Evolutionary conservation across 2,113 vertebrate genomes (phyloP), one percentile per base, ranked within the genome.

Genomic region (Chaetodon auriga): DNA sequence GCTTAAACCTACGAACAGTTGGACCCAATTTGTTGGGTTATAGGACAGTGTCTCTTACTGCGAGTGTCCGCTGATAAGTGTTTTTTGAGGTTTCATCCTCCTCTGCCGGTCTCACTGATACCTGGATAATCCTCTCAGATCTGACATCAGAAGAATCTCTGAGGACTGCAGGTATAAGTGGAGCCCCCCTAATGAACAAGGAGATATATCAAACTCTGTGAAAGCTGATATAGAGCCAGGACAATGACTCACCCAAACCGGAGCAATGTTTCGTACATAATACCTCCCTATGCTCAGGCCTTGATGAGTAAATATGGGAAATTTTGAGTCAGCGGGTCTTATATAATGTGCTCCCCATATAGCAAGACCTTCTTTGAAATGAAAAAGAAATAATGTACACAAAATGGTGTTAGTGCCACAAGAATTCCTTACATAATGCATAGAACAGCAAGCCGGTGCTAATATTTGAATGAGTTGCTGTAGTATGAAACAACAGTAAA

Each of bases 221-320:
- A 81, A 86, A 81, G 70, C 84, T 78, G 82, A 86, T 85, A 81
- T 45, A 71, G 76, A 80, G 65, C 53, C 21, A 25, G 85, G 83
- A 66, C 69, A 45, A 87, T 91, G 90, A 90, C 83, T 90, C 87
- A 89, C 64, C 85, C 60, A 78, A 68, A 68, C 49, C 63, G 43
- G 64, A 89, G 69, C 36, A 38, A 68, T 75, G 82, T 80, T 41
- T 80, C 75, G 10, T 68, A 64, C 82, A 81, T 81, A 88, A 91
- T 87, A 84, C 66, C 62, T 85, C 72, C 64, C 25, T 66, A 45
- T 68, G 71, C 41, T 71, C 51, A 78, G 53, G 70, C 43, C 41
- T 75, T 88, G 76, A 88, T 89, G 86, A 85, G 91, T 87, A 85
- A 90, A 92, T 90, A 78, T 73, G 75, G 51, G 65, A 70, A 74